A percentile compares a stretch with the other conserved stretches of the same genome.
Evolutionary conservation across 2,797 vertebrate species (phyloP).

Genomic region (Syngnathus acus): DNA sequence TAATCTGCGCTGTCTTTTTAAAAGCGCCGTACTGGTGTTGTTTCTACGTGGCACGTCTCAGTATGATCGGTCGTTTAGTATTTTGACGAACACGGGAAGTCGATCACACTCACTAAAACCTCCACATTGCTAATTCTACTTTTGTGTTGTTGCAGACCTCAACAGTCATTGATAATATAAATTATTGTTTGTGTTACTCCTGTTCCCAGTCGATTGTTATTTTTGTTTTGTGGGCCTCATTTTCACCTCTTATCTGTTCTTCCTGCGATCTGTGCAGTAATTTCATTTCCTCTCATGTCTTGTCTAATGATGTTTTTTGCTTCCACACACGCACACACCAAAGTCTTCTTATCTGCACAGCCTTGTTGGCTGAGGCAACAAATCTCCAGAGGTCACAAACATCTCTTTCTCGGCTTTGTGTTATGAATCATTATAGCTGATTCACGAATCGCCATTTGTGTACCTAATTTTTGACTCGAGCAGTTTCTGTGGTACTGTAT

Average conservation of each 20-base stretch:
- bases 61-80: neutral
- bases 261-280: conserved; percentile 33
- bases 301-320: conserved; percentile 29
- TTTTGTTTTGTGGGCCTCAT: conserved; percentile 15
- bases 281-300: conserved; percentile 47
- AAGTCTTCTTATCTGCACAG: conserved; percentile 22
- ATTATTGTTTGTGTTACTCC: neutral
- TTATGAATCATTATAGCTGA: neutral
- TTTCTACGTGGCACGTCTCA: neutral
- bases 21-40: neutral
- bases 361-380: neutral
- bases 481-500: neutral
- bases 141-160: conserved; percentile 7
- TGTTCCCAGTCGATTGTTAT: neutral
- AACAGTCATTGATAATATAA: neutral
- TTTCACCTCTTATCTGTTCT: conserved; percentile 33
- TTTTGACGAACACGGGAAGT: neutral
- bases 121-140: conserved; percentile 26
- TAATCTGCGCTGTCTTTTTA: conserved; percentile 24
- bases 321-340: neutral
- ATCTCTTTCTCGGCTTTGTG: neutral
- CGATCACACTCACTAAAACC: conserved; percentile 12
- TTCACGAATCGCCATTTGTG: neutral
- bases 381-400: neutral
- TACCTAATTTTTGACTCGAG: neutral